phyloP scores from a whole-genome alignment of 2,888 invertebrate genomes.

The Andrena praecox region DNA sequence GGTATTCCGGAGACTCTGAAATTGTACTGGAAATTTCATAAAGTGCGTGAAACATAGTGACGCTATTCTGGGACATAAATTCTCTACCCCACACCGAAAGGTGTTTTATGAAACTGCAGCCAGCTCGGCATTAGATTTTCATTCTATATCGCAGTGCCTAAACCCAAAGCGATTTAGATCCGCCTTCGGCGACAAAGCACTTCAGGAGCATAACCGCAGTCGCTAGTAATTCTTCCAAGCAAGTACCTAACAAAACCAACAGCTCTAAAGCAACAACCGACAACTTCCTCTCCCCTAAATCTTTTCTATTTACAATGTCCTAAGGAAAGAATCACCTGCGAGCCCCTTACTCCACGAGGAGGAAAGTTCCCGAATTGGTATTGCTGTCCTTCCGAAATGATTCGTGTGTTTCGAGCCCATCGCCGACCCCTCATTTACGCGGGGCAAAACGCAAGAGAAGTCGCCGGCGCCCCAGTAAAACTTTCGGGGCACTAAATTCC shows the following conservation, averaged over 20 bases:
- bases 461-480: slow-evolving; percentile 20
- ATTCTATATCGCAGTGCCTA: neutral
- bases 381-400: too few relatives aligned
- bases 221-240: too few relatives aligned
- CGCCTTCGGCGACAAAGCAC: neutral
- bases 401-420: neutral
- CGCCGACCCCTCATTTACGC: neutral
- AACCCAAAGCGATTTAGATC: neutral
- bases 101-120: neutral
- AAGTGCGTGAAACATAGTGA: neutral
- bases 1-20: too few relatives aligned
- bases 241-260: too few relatives aligned
- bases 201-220: too few relatives aligned
- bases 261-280: too few relatives aligned
- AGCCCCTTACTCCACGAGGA: too few relatives aligned
- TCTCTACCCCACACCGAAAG: neutral
- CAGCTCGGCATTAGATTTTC: neutral
- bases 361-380: too few relatives aligned
- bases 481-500: slow-evolving; percentile 39
- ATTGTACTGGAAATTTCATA: neutral
- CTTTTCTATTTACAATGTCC: too few relatives aligned
- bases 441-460: slow-evolving; percentile 11
- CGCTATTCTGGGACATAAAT: neutral
- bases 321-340: too few relatives aligned
- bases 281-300: too few relatives aligned